These are phyloP conservation scores for Ridgeia piscesae DNA, from an alignment of 1,140 invertebrate species.

Conservation along the genomic window DNA sequence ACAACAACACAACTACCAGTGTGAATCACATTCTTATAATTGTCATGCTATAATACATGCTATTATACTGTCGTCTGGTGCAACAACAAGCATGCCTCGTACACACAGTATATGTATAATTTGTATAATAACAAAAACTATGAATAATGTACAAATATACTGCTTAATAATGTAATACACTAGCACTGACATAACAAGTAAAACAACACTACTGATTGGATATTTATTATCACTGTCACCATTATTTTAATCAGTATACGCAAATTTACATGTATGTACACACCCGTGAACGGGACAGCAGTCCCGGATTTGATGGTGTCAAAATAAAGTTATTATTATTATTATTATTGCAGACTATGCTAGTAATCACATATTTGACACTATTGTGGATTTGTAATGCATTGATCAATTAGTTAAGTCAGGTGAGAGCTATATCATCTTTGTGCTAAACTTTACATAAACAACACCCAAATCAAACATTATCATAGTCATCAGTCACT, in stretches of 20 bases:
- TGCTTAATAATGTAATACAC: not conserved
- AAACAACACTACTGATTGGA: not conserved
- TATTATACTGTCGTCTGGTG: not conserved
- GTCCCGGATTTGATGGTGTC: too few relatives aligned
- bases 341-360: not conserved
- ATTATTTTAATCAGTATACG: too few relatives aligned
- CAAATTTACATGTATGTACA: too few relatives aligned
- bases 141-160: not conserved
- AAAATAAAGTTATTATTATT: too few relatives aligned
- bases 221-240: not conserved
- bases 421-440: not conserved
- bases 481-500: not conserved
- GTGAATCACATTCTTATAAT: not conserved
- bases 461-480: not conserved
- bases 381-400: not conserved
- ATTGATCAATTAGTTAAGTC: not conserved
- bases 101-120: conserved; percentile 1
- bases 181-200: not conserved
- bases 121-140: not conserved
- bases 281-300: too few relatives aligned
- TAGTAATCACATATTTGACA: not conserved
- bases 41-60: not conserved
- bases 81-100: not conserved
- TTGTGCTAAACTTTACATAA: not conserved
- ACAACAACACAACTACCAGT: not conserved